phyloP scores from a whole-genome alignment of 1,140 invertebrate genomes.

The Trypoxylus dichotomus region DNA sequence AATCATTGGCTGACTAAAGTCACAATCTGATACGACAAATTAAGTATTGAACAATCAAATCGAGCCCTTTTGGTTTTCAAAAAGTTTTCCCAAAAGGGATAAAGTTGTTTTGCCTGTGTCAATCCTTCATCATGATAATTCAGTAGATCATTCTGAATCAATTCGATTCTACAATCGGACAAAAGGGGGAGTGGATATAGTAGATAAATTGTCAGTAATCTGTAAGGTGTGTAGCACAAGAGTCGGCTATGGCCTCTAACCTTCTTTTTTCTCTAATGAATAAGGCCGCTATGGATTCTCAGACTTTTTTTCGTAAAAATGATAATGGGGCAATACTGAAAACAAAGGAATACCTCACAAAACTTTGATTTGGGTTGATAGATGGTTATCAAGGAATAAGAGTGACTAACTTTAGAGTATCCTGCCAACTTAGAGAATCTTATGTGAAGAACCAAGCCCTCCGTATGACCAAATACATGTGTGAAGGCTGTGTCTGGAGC shows the following conservation, averaged over 20 bases:
- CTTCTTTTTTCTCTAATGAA: background rate
- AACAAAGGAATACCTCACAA: background rate
- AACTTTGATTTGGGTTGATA: background rate
- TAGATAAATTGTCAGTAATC: background rate
- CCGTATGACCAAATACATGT: background rate
- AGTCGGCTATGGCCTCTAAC: background rate
- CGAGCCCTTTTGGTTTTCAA: too few relatives aligned
- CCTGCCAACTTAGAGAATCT: background rate
- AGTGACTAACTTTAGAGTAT: background rate
- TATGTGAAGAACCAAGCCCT: background rate
- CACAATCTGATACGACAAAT: too few relatives aligned
- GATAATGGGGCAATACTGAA: conserved; percentile 20
- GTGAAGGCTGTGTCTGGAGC: background rate
- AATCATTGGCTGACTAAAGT: too few relatives aligned
- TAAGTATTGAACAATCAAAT: too few relatives aligned
- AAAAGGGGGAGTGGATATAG: background rate
- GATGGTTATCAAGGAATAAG: too few relatives aligned
- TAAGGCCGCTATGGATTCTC: too few relatives aligned
- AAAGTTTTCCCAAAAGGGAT: background rate
- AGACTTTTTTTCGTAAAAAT: background rate
- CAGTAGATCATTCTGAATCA: background rate
- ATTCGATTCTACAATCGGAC: background rate
- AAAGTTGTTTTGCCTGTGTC: background rate
- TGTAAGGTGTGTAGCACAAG: background rate
- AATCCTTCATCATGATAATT: background rate